Evolutionary conservation across 2,797 vertebrate species (phyloP).

Genomic region (Pelochelys cantorii): DNA sequence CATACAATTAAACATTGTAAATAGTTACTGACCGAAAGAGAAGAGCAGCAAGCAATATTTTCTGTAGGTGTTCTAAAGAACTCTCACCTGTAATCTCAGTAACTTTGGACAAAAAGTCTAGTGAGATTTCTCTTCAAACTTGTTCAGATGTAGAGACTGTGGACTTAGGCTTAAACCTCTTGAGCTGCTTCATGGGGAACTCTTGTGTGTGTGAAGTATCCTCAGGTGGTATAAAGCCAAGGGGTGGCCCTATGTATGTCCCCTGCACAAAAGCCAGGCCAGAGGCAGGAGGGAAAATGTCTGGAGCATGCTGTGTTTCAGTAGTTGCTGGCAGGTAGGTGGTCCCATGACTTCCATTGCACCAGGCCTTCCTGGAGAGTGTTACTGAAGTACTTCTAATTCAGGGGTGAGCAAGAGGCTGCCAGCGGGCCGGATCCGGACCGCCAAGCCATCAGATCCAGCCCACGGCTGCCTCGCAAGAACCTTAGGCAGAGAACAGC

Average conservation of each 20-base stretch:
- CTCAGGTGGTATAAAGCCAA: background rate
- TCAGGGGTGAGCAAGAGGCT: too few species aligned
- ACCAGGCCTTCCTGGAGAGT: background rate
- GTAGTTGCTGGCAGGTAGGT: background rate
- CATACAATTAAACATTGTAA: background rate
- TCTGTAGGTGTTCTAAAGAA: background rate
- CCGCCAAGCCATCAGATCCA: too few species aligned
- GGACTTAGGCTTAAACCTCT: background rate
- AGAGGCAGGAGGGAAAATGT: background rate
- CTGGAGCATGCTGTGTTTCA: background rate
- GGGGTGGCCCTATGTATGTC: too few species aligned
- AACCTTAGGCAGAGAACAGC: too few species aligned
- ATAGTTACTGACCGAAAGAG: background rate
- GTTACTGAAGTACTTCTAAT: background rate
- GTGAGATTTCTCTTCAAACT: background rate
- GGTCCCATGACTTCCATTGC: background rate
- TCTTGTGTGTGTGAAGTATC: background rate
- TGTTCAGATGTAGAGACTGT: background rate
- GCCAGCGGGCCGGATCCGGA: too few species aligned
- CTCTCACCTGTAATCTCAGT: background rate
- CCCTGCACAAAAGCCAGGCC: background rate
- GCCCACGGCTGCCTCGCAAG: too few species aligned
- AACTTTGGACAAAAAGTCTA: background rate
- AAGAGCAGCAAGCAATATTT: background rate
- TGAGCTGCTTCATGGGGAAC: background rate